phyloP scores from a whole-genome alignment of 1,140 invertebrate species.

The Reticulitermes speratus region DNA sequence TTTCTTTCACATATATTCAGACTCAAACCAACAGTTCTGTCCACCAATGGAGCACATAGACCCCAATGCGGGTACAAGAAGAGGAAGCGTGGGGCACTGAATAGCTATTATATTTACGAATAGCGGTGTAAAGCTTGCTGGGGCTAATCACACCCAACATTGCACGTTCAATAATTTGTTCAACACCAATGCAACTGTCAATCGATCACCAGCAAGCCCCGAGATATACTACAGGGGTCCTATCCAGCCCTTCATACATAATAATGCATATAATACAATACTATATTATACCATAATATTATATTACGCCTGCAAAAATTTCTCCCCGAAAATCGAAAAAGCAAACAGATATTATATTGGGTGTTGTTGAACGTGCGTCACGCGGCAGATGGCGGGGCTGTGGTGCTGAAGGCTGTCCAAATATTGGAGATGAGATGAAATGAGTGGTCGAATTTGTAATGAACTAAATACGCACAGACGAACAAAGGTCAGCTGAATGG shows the following conservation, averaged over 20 bases:
- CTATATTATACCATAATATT: neutral
- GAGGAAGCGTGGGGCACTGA: neutral
- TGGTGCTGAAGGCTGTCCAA: constrained; percentile 3
- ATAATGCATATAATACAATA: neutral
- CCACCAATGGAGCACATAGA: neutral
- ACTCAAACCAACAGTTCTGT: neutral
- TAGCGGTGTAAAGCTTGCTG: neutral
- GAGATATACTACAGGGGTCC: neutral
- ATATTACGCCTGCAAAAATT: neutral
- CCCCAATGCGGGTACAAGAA: neutral
- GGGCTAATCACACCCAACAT: neutral
- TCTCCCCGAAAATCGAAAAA: neutral
- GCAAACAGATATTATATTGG: neutral
- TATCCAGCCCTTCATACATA: neutral
- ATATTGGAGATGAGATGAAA: neutral
- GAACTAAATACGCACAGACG: neutral
- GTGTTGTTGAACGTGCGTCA: neutral
- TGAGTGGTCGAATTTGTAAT: neutral
- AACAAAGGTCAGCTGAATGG: neutral
- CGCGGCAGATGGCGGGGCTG: neutral
- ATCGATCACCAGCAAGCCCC: neutral
- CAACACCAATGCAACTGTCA: neutral
- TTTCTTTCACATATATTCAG: too few species aligned
- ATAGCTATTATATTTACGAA: neutral
- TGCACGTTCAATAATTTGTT: neutral